Evolutionary conservation across 1,140 invertebrate genomes (phyloP), one percentile per base, ranked within the genome.

Genomic region (Triops longicaudatus): DNA sequence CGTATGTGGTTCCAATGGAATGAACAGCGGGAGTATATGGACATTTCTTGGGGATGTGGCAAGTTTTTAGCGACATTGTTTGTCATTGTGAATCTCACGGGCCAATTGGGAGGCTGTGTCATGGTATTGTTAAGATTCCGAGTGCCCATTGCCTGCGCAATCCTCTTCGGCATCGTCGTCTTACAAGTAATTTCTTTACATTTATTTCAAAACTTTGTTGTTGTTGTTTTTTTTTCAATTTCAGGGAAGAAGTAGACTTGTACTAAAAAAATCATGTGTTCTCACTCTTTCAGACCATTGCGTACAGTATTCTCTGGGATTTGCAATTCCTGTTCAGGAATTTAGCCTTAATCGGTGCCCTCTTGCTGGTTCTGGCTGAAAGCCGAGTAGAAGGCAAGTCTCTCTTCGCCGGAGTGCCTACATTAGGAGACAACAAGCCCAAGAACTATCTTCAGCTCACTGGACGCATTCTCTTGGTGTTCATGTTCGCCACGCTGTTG

Each of bases 1-100:
- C 90, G 98, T 79, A 99, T 99, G 98, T 99, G 95, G 91, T 92
- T 95, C 81, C 98, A 99, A 85, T 99, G 98, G 98, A 90, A 90
- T 42, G 96, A 99, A 82, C 98, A 99, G 83, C 88, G 96, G 42
- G 96, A 99, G 82, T 99, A 99, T 83, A 98, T 99, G 95, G 91
- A 98, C 83, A 91, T 94, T 84, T 95, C 95, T 4, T 99, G 98
- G 98, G 90, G 91, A n/a, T 98, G 97, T 87, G 98, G 98, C 3
- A 92, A 90, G 82, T 92, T 98, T 82, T 83, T 98, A 63, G 95
- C 94, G 5, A 94, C 94, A 17, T 76, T 96, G n/a, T 97, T 98
- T 85, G 95, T 96, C 28, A 84, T 98, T 31, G 84, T 97, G 80
- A 99, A 99, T 88, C 88, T 99, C 80, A 78, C 98, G 77, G 97